phyloP scores from a whole-genome alignment of 1,140 invertebrate genomes.

The Drosophila quadrilineata region DNA sequence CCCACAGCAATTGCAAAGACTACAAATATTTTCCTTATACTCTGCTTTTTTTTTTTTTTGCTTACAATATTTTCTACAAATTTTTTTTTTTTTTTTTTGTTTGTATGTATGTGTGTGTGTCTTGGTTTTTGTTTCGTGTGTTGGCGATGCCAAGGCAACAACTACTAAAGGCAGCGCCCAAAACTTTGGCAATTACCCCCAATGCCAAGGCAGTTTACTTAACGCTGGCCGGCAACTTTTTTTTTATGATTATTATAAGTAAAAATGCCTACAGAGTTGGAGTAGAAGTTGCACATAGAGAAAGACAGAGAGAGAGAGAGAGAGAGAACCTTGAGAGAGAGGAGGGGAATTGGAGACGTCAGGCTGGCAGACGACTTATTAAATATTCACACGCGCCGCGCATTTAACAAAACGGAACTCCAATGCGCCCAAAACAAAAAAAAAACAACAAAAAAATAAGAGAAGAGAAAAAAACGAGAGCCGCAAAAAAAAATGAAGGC shows the following conservation, averaged over 20 bases:
- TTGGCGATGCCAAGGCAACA: constrained; percentile 25
- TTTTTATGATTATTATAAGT: constrained; percentile 79
- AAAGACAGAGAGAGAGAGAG: not conserved
- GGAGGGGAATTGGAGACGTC: constrained; percentile 3
- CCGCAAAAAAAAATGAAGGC: constrained; percentile 8
- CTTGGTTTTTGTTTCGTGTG: constrained; percentile 20
- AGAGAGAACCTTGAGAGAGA: too few species aligned
- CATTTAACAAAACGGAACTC: constrained; percentile 75
- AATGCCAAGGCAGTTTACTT: constrained; percentile 59
- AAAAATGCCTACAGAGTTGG: constrained; percentile 45
- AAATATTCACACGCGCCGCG: constrained; percentile 80
- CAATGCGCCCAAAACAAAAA: constrained; percentile 29
- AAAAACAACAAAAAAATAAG: constrained; percentile 24
- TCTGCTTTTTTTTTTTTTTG: constrained; percentile 1
- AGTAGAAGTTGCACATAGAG: too few species aligned
- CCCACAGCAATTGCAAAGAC: constrained; percentile 58
- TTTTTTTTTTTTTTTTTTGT: too few species aligned
- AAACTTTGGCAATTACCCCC: constrained; percentile 75
- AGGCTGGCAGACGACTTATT: constrained; percentile 63
- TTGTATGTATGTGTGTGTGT: too few species aligned
- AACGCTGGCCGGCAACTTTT: constrained; percentile 65
- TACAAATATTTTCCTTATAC: constrained; percentile 6
- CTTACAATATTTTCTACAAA: too few species aligned
- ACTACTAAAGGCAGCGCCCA: constrained; percentile 64
- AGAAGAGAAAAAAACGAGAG: constrained; percentile 24